Percentiles rank a stretch among this genome's conserved stretches.
phyloP scores from a whole-genome alignment of 2,113 vertebrate genomes.

The Notothenia rossii region DNA sequence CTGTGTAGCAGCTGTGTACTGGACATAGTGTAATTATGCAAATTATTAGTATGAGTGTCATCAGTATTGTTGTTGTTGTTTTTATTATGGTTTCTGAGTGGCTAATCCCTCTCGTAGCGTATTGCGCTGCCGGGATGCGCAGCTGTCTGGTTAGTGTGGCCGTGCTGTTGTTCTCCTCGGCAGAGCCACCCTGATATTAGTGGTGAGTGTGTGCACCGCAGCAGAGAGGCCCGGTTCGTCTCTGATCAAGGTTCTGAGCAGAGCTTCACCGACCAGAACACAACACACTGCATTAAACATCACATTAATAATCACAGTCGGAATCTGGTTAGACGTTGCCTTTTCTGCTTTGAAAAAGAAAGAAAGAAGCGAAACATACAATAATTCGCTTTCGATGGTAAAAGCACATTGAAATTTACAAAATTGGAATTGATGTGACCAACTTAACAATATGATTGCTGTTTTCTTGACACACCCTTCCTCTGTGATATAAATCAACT shows the following conservation, averaged over 20 bases:
- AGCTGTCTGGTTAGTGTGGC: slow-evolving; percentile 69
- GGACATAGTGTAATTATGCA: slow-evolving; percentile 9
- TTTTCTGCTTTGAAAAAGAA: neutral
- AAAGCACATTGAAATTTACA: slow-evolving; percentile 9
- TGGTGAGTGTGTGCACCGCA: slow-evolving; percentile 64
- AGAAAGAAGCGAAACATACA: slow-evolving; percentile 11
- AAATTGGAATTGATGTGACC: slow-evolving; percentile 17
- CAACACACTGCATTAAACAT: slow-evolving; percentile 6
- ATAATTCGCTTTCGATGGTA: slow-evolving; percentile 36
- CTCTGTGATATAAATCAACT: neutral
- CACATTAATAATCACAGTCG: neutral
- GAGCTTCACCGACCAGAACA: slow-evolving; percentile 14
- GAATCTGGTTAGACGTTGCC: slow-evolving; percentile 1
- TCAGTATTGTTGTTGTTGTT: slow-evolving; percentile 23
- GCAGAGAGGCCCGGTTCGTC: slow-evolving; percentile 43
- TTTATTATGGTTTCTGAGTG: slow-evolving; percentile 31
- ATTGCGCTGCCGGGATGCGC: slow-evolving; percentile 54
- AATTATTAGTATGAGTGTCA: slow-evolving; percentile 10
- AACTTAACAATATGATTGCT: slow-evolving; percentile 14
- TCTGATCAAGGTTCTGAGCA: slow-evolving; percentile 51
- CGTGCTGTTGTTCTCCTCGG: slow-evolving; percentile 63
- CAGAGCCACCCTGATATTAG: slow-evolving; percentile 74
- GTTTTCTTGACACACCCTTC: slow-evolving; percentile 14
- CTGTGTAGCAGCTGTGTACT: neutral
- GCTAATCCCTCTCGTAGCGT: slow-evolving; percentile 30